Conservation (phyloP, 2,797 vertebrate genomes). For the Alosa sapidissima region DNA sequence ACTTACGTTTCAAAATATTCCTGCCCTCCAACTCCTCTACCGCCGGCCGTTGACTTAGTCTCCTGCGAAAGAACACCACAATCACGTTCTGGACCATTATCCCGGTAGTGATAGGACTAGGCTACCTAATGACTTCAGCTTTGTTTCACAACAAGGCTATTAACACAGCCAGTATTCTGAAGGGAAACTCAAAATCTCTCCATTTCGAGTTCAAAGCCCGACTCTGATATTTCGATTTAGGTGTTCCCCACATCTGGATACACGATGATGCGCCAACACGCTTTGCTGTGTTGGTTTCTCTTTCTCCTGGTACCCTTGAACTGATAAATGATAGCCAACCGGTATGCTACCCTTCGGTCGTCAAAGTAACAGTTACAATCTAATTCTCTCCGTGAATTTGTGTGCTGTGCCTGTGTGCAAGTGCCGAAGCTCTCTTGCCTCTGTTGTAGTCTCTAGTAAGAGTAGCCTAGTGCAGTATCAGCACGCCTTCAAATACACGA, state of each 20-base stretch:
- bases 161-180: constrained; percentile 46
- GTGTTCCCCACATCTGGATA: constrained; percentile 74
- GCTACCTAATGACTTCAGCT: neutral
- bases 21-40: constrained; percentile 97
- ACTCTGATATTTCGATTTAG: constrained; percentile 68
- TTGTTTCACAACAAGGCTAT: neutral
- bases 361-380: neutral
- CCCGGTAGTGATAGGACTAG: neutral
- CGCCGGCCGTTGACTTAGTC: constrained; percentile 97
- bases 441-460: neutral
- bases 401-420: neutral
- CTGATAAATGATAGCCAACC: neutral
- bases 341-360: neutral
- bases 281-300: neutral
- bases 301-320: neutral
- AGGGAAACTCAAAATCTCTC: constrained; percentile 70
- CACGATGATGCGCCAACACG: neutral
- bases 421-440: neutral
- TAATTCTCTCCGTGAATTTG: neutral
- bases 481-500: constrained; percentile 13
- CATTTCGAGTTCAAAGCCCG: constrained; percentile 73
- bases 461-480: neutral
- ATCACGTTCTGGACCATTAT: constrained; percentile 94
- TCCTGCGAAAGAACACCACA: constrained; percentile 95
- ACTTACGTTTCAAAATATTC: constrained; percentile 98